Percentiles rank a stretch among this genome's conserved stretches.
Evolutionary conservation across 1,140 invertebrate species (phyloP).

Genomic region (Pteromalus puparum): DNA sequence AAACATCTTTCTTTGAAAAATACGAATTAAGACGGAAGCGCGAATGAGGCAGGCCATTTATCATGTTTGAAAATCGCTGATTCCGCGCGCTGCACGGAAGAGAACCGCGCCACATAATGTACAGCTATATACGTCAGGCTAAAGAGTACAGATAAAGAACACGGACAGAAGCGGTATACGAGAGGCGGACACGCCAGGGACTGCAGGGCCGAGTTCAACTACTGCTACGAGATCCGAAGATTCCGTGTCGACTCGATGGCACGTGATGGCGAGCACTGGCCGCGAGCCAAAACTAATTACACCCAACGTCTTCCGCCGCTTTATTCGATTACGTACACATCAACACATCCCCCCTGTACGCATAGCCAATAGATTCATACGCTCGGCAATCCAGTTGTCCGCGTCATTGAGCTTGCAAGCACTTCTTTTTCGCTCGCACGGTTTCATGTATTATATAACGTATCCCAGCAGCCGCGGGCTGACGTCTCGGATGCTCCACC

Average conservation of each 20-base stretch:
- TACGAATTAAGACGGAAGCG: neutral
- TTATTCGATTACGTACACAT: neutral
- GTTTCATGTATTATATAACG: too few relatives aligned
- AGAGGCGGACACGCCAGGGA: neutral
- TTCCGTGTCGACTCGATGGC: neutral
- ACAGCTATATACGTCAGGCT: neutral
- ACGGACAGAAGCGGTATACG: neutral
- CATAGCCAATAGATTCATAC: neutral
- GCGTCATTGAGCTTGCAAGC: too few relatives aligned
- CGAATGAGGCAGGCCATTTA: neutral
- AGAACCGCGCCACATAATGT: neutral
- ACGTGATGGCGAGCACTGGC: neutral
- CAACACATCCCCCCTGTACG: neutral
- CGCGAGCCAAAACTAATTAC: neutral
- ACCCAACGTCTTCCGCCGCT: neutral
- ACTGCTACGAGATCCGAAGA: neutral
- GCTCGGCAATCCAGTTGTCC: too few relatives aligned
- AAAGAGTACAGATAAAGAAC: neutral
- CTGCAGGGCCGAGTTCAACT: too few relatives aligned
- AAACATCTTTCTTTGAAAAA: constrained; percentile 1
- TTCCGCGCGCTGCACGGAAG: neutral
- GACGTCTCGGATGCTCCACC: too few relatives aligned
- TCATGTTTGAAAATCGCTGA: constrained; percentile 4
- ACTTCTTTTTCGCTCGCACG: too few relatives aligned
- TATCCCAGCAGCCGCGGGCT: too few relatives aligned